phyloP scores from a whole-genome alignment of 2,113 vertebrate genomes.

The Loxodonta africana region DNA sequence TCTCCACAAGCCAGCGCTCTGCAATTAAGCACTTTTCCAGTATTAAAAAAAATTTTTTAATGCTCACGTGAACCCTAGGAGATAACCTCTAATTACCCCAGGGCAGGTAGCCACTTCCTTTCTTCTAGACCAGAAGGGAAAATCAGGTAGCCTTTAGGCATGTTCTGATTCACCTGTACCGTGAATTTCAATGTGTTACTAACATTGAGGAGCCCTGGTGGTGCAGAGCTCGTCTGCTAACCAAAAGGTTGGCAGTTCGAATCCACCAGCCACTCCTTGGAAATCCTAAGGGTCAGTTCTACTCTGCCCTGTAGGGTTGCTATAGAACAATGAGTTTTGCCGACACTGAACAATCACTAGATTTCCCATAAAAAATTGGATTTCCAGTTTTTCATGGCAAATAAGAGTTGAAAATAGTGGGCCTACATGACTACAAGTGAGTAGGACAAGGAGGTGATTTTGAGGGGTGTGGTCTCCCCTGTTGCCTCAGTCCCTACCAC shows the following conservation, averaged over 20 bases:
- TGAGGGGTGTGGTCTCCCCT: not conserved
- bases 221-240: too few relatives aligned
- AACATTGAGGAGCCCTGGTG: too few relatives aligned
- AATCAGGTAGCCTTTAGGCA: fast-evolving
- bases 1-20: fast-evolving
- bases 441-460: not conserved
- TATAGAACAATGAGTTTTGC: too few relatives aligned
- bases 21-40: not conserved
- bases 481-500: not conserved
- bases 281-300: too few relatives aligned
- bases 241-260: too few relatives aligned
- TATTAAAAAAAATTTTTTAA: not conserved
- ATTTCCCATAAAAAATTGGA: slow-evolving; percentile 29
- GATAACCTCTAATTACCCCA: not conserved
- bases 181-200: slow-evolving; percentile 56
- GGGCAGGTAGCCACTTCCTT: not conserved
- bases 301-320: too few relatives aligned
- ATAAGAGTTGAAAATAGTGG: not conserved
- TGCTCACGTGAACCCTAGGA: not conserved
- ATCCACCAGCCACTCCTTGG: too few relatives aligned
- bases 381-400: not conserved
- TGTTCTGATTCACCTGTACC: not conserved
- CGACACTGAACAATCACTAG: slow-evolving; percentile 40
- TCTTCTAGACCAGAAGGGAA: not conserved
- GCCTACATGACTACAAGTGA: not conserved